Percentiles rank a stretch among this genome's conserved stretches.
Evolutionary conservation across 2,888 invertebrate genomes (phyloP).

Genomic region (Trachelus stipa): DNA sequence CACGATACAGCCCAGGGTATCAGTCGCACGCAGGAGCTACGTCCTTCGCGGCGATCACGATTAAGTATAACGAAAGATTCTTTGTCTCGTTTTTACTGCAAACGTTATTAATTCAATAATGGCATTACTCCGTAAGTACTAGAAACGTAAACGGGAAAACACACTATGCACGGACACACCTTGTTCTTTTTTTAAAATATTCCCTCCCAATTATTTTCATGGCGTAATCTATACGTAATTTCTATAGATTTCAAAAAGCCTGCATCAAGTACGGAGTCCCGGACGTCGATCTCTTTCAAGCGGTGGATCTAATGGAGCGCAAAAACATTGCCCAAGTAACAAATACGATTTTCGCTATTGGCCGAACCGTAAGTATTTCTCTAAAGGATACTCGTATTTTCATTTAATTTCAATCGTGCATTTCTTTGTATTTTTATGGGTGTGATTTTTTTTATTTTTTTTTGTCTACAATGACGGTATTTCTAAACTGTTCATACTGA

Average conservation of each 20-base stretch:
- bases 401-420: not conserved
- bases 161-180: too few relatives aligned
- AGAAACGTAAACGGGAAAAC: too few relatives aligned
- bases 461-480: too few relatives aligned
- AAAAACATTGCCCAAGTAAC: slow-evolving; percentile 92
- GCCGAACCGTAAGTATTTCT: slow-evolving; percentile 77
- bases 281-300: slow-evolving; percentile 89
- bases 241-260: slow-evolving; percentile 81
- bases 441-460: too few relatives aligned
- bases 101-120: not conserved
- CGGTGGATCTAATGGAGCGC: slow-evolving; percentile 91
- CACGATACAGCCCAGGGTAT: slow-evolving; percentile 49
- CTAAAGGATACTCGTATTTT: not conserved
- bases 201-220: too few relatives aligned
- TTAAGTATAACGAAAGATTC: too few relatives aligned
- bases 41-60: too few relatives aligned
- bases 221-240: too few relatives aligned
- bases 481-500: too few relatives aligned
- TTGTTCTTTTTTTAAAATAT: too few relatives aligned
- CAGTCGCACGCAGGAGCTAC: slow-evolving; percentile 52
- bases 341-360: slow-evolving; percentile 88
- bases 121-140: not conserved
- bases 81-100: too few relatives aligned
- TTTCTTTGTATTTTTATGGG: too few relatives aligned
- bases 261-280: slow-evolving; percentile 87